These are phyloP conservation scores for Endomychus coccineus DNA, from an alignment of 2,888 invertebrate genomes.

Conservation along the genomic window DNA sequence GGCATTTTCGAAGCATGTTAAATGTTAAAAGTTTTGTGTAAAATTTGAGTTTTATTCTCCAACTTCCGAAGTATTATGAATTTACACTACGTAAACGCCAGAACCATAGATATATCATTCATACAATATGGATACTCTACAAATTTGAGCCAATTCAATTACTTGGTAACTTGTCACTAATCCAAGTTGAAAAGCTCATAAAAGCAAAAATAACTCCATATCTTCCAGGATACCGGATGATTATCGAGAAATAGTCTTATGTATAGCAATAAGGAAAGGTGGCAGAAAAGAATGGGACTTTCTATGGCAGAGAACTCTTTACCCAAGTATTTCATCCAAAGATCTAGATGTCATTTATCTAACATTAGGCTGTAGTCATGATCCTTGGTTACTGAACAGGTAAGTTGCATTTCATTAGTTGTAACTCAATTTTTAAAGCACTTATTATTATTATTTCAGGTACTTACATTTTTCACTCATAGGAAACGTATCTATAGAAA, in stretches of 20 bases:
- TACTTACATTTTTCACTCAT: slow-evolving; percentile 36
- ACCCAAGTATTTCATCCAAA: slow-evolving; percentile 52
- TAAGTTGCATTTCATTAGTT: slow-evolving; percentile 29
- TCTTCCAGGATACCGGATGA: slow-evolving; percentile 55
- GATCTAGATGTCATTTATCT: slow-evolving; percentile 45
- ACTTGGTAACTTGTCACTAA: too few relatives aligned
- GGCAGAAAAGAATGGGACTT: slow-evolving; percentile 63
- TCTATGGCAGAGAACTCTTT: slow-evolving; percentile 55
- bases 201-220: too few relatives aligned
- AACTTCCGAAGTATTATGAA: too few relatives aligned
- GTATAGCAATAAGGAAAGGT: slow-evolving; percentile 56
- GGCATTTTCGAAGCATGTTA: too few relatives aligned
- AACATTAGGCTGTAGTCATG: slow-evolving; percentile 48
- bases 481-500: slow-evolving; percentile 36
- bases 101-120: too few relatives aligned
- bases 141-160: too few relatives aligned
- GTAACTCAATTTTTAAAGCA: slow-evolving; percentile 1
- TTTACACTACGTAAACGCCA: too few relatives aligned
- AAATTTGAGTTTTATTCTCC: too few relatives aligned
- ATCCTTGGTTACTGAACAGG: slow-evolving; percentile 48
- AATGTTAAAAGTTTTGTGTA: too few relatives aligned
- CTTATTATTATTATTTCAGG: slow-evolving; percentile 25
- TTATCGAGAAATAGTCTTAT: slow-evolving; percentile 56
- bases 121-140: too few relatives aligned
- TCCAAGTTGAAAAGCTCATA: too few relatives aligned